A percentile compares a stretch with the other conserved stretches of the same genome.
Conservation (phyloP, 2,113 vertebrate species). For the Herpailurus yagouaroundi region DNA sequence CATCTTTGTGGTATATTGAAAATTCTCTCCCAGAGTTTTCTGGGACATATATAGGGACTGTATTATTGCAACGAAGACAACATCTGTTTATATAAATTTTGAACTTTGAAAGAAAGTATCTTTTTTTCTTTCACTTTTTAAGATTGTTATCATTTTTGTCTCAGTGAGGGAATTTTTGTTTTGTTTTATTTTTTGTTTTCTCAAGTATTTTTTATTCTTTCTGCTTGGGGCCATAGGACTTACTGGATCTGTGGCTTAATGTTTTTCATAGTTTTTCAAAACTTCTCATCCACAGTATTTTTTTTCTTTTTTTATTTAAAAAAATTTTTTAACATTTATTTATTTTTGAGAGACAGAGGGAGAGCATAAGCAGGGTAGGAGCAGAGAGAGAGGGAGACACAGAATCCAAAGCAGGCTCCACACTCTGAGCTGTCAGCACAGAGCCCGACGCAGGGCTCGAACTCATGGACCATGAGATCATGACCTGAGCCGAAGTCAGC, state of each 20-base stretch:
- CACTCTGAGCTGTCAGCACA: too few species aligned
- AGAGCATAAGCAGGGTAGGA: too few species aligned
- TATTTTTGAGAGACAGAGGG: too few species aligned
- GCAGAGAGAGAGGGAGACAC: too few species aligned
- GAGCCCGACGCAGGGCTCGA: too few species aligned
- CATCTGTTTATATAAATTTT: neutral
- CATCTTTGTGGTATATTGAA: neutral
- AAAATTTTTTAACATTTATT: too few species aligned
- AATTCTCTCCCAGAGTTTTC: neutral
- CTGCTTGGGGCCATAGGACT: neutral
- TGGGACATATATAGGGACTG: neutral
- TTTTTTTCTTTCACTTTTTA: neutral
- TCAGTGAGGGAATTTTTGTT: neutral
- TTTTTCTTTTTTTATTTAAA: too few species aligned
- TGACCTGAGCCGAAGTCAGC: too few species aligned
- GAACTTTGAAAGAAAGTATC: neutral
- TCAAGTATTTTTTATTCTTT: neutral
- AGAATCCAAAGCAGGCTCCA: too few species aligned
- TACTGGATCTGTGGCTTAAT: neutral
- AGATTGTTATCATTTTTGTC: neutral
- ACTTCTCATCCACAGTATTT: neutral
- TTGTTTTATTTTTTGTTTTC: neutral
- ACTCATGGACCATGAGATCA: too few species aligned
- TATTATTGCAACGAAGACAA: neutral
- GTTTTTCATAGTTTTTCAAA: neutral